phyloP scores from a whole-genome alignment of 2,113 vertebrate genomes.

The Connochaetes taurinus region DNA sequence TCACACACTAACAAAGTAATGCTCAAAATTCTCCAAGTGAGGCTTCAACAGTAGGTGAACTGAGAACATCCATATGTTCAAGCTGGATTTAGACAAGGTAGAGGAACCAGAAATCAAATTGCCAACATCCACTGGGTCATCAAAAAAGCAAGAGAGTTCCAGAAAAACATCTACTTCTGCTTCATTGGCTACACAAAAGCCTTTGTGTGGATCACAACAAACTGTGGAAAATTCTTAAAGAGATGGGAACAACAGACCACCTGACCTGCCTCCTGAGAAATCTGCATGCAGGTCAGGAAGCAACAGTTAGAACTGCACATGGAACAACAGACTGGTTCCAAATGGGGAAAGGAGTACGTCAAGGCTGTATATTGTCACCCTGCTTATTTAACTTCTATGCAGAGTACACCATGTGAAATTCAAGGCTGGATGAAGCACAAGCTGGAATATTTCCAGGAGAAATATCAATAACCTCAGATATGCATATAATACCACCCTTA shows the following conservation, averaged over 20 bases:
- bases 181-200: neutral
- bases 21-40: neutral
- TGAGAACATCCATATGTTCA: neutral
- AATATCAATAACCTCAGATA: neutral
- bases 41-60: neutral
- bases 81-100: neutral
- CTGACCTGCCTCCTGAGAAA: neutral
- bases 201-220: neutral
- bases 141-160: neutral
- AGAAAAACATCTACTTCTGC: neutral
- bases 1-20: neutral
- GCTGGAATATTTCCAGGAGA: neutral
- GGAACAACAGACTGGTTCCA: neutral
- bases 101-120: neutral
- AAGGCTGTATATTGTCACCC: neutral
- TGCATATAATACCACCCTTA: neutral
- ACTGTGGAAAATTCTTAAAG: neutral
- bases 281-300: neutral
- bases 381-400: neutral
- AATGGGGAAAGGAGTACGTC: neutral
- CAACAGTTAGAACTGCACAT: neutral
- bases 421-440: neutral
- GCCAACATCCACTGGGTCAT: fast-evolving
- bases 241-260: neutral
- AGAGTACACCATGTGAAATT: neutral